A percentile compares a stretch with the other conserved stretches of the same genome.
phyloP scores from a whole-genome alignment of 1,140 invertebrate genomes.

The Drosophila carrolli region DNA sequence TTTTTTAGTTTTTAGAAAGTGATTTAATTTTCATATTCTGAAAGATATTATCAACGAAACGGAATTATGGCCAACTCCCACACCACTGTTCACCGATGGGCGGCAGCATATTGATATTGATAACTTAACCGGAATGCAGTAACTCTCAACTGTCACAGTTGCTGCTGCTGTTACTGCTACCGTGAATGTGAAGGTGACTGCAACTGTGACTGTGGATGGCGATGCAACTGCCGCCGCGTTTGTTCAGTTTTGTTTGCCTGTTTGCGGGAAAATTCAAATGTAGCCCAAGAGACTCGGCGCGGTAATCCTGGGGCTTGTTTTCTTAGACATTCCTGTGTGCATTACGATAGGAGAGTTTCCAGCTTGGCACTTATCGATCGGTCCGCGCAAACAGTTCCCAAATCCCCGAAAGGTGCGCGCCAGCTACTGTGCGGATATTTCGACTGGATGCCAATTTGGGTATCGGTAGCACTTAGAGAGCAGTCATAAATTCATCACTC shows the following conservation, averaged over 20 bases:
- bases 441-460: conserved; percentile 59
- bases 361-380: conserved; percentile 44
- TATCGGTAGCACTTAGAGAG: conserved; percentile 45
- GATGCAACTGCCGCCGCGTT: conserved; percentile 27
- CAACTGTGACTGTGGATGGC: conserved; percentile 18
- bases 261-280: conserved; percentile 75
- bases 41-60: no score
- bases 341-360: conserved; percentile 60
- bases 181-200: conserved; percentile 19
- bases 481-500: conserved; percentile 80
- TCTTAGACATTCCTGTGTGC: conserved; percentile 65
- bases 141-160: conserved; percentile 24
- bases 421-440: conserved; percentile 61
- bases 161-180: conserved; percentile 25
- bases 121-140: conserved; percentile 68
- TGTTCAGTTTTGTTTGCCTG: conserved; percentile 57
- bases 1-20: no score
- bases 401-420: conserved; percentile 47
- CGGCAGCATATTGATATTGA: conserved; percentile 62
- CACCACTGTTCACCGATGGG: conserved; percentile 32
- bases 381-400: conserved; percentile 23
- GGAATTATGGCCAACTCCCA: background rate
- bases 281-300: conserved; percentile 62
- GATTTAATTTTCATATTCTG: no score
- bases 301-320: conserved; percentile 78